These are phyloP conservation scores for Emmelina monodactyla DNA, from an alignment of 2,888 invertebrate genomes.

Conservation along the genomic window DNA sequence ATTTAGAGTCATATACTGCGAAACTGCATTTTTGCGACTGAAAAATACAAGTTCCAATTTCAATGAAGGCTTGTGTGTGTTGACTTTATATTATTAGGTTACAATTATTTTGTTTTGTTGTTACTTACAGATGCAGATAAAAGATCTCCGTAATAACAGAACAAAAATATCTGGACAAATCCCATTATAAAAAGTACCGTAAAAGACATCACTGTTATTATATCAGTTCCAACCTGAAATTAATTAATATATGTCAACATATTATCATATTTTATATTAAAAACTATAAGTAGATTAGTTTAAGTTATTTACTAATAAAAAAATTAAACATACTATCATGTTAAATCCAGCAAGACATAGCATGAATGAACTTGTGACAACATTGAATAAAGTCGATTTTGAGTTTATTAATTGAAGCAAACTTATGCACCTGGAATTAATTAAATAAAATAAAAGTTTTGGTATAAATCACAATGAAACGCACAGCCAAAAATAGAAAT, in stretches of 20 bases:
- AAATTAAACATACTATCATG: slow-evolving; percentile 23
- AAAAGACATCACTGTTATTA: slow-evolving; percentile 26
- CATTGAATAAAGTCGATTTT: slow-evolving; percentile 30
- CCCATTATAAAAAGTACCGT: slow-evolving; percentile 24
- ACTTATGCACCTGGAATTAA: slow-evolving; percentile 28
- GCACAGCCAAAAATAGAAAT: too few species aligned
- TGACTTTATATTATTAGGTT: background rate
- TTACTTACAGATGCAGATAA: slow-evolving; percentile 30
- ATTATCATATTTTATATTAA: too few species aligned
- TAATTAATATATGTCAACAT: slow-evolving; percentile 2
- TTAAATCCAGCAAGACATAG: slow-evolving; percentile 39
- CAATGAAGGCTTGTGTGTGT: slow-evolving; percentile 2
- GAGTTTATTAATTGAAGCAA: slow-evolving; percentile 29
- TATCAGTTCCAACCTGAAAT: slow-evolving; percentile 28
- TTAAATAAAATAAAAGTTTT: slow-evolving; percentile 11
- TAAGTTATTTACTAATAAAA: background rate
- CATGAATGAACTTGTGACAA: slow-evolving; percentile 29
- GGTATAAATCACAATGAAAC: background rate
- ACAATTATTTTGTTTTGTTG: background rate
- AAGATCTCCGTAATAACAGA: slow-evolving; percentile 35
- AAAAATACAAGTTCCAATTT: too few species aligned
- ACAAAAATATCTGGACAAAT: slow-evolving; percentile 30
- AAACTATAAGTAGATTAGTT: background rate
- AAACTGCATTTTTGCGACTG: too few species aligned
- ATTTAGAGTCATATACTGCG: slow-evolving; percentile 28